phyloP scores from a whole-genome alignment of 2,113 vertebrate genomes.

The Xenopus tropicalis region UCB_Xtro_10.0 CM004443.2:35592001-35592500 shows the following conservation, averaged over 20 bases:
- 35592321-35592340: slow-evolving; percentile 35
- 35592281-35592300: slow-evolving; percentile 9
- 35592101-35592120: too few species aligned
- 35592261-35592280: slow-evolving; percentile 35
- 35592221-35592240: slow-evolving; percentile 16
- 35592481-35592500: neutral
- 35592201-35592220: too few species aligned
- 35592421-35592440: neutral
- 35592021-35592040: too few species aligned
- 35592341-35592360: neutral
- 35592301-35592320: slow-evolving; percentile 22
- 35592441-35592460: slow-evolving; percentile 1
- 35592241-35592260: neutral
- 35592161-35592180: neutral
- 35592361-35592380: neutral
- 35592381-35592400: slow-evolving; percentile 18
- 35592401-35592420: slow-evolving; percentile 33
- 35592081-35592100: too few species aligned
- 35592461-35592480: neutral
- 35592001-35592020: too few species aligned
- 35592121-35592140: too few species aligned
- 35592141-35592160: too few species aligned
- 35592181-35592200: neutral
- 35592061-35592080: too few species aligned
- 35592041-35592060: too few species aligned